phyloP scores from a whole-genome alignment of 2,797 vertebrate genomes.

The Notamacropus eugenii region DNA sequence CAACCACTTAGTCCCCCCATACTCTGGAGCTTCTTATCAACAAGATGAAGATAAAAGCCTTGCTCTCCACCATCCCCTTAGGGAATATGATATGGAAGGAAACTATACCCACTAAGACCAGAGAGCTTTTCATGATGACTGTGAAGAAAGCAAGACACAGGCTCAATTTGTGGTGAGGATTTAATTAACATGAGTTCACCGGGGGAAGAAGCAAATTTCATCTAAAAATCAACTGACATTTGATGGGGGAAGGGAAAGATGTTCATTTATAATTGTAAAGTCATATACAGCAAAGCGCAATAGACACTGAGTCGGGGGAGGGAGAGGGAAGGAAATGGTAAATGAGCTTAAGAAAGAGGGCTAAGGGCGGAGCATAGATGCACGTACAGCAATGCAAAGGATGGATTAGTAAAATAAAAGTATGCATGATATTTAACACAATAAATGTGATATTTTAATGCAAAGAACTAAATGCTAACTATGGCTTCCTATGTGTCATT shows the following conservation, averaged over 20 bases:
- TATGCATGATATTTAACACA: background rate
- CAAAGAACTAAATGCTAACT: background rate
- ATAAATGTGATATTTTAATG: background rate
- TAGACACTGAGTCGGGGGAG: background rate
- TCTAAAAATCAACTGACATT: background rate
- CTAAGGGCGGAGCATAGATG: background rate
- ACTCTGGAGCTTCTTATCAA: background rate
- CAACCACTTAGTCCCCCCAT: background rate
- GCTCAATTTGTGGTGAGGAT: background rate
- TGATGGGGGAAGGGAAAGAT: background rate
- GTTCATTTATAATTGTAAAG: background rate
- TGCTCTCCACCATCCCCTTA: background rate
- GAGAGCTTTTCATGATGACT: background rate
- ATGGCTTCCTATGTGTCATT: background rate
- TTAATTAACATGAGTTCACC: background rate
- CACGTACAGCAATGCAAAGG: background rate
- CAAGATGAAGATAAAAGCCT: background rate
- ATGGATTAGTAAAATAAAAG: background rate
- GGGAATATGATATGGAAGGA: background rate
- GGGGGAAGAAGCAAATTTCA: background rate
- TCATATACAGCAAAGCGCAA: background rate
- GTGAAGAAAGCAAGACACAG: background rate
- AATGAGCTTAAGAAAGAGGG: background rate
- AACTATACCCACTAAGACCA: background rate
- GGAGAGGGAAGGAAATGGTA: background rate